Evolutionary conservation across 2,797 vertebrate species (phyloP).

Genomic region (Enteromius anoplus): DNA sequence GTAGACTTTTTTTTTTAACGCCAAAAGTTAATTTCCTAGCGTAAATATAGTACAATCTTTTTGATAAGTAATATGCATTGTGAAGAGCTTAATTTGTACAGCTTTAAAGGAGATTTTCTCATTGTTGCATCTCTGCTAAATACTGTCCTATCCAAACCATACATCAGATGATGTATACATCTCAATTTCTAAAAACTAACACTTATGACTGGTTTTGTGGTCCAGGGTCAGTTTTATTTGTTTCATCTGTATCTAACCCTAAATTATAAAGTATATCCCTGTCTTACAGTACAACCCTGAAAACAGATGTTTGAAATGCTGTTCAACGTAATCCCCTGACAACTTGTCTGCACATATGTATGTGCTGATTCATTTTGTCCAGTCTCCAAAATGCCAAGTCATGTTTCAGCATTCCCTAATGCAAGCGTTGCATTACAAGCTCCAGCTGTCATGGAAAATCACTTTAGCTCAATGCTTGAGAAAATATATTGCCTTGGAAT

Average conservation of each 20-base stretch:
- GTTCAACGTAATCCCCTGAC: neutral
- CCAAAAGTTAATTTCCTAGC: too few species aligned
- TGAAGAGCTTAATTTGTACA: too few species aligned
- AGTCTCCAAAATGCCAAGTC: neutral
- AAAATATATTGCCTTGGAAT: neutral
- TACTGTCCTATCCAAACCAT: too few species aligned
- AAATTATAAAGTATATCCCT: neutral
- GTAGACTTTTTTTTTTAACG: too few species aligned
- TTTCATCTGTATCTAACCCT: neutral
- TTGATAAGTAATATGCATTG: too few species aligned
- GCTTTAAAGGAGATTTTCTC: too few species aligned
- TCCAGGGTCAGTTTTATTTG: too few species aligned
- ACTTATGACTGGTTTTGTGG: too few species aligned
- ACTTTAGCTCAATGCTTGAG: neutral
- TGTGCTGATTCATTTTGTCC: neutral
- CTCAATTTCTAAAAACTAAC: too few species aligned
- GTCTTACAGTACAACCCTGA: neutral
- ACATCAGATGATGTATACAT: too few species aligned
- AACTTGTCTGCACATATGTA: neutral
- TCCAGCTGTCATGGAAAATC: neutral
- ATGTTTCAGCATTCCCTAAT: neutral
- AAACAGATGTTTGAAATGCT: neutral
- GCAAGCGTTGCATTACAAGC: neutral
- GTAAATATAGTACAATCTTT: too few species aligned
- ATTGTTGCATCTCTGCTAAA: too few species aligned